Evolutionary conservation across 2,113 vertebrate genomes (phyloP), one percentile per base, ranked within the genome.

Genomic region (Marmota monax): DNA sequence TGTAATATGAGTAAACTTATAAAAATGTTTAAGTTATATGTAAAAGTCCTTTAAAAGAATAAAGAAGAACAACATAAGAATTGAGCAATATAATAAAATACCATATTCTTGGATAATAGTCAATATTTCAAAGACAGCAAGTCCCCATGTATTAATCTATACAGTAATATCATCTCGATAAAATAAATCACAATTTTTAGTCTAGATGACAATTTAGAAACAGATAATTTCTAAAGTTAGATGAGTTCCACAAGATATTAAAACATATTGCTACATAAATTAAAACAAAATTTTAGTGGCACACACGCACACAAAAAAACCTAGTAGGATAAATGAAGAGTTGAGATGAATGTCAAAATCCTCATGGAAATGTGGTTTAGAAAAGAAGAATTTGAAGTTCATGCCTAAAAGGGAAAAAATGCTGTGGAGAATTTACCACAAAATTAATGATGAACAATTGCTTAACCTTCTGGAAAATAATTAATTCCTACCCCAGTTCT

Each of bases 241-340:
- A 37, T 90, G 93, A 63, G 29, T 95, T 86, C 22, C 74, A 74
- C 10, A 82, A 53, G 27, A 7, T 56, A 82, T 42, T 95, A 77
- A 95, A 82, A 86, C 67, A 85, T 69, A 88, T 79, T 25, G 13
- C 16, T 83, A 92, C 29, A 78, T 78, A 70, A 83, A 94, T 83
- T 56, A 69, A 88, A 69, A 74, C 34, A 63, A 37, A 34, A 58
- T 85, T 78, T 85, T 61, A 77, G 16, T 91, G 70, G 34, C 42
- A 34, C 17, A 7, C 42, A 42, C 42, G 1, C 42, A 45, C 39
- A 56, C 42, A 90, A 78, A 77, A 73, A 51, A 96, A 37, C 37
- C 53, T 29, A 84, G 25, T 65, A 53, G 20, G 48, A 61, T 39
- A 93, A 93, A 92, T 61, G 32, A 96, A 94, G 48, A 53, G 37